Conservation (phyloP, 2,797 vertebrate species). For the Lepilemur septentrionalis region DNA sequence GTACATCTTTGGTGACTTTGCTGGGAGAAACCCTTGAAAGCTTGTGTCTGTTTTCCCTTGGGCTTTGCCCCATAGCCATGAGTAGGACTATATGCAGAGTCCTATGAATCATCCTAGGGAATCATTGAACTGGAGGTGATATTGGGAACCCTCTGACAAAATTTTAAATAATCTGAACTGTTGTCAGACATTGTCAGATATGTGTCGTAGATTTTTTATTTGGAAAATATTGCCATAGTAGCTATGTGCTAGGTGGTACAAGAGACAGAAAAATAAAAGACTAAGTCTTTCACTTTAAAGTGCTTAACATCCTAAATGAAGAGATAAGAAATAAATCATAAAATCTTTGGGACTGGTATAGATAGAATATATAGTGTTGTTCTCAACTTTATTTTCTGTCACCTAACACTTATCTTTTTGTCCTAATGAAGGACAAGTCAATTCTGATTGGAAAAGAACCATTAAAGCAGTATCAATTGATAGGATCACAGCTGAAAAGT, state of each 20-base stretch:
- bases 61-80: neutral
- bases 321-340: neutral
- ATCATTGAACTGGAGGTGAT: neutral
- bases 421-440: conserved; percentile 20
- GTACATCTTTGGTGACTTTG: neutral
- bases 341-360: neutral
- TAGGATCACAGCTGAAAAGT: conserved; percentile 33
- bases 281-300: neutral
- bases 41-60: neutral
- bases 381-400: conserved; percentile 3
- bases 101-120: neutral
- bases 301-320: neutral
- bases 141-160: neutral
- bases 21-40: neutral
- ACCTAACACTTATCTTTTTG: neutral
- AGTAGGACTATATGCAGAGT: neutral
- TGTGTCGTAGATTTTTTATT: neutral
- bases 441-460: neutral
- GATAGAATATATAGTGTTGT: neutral
- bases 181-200: conserved; percentile 11
- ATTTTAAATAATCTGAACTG: conserved; percentile 24
- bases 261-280: conserved; percentile 17
- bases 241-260: neutral
- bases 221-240: neutral
- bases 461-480: neutral